Conservation (phyloP, 2,888 invertebrate species). For the Hyalella azteca region DNA sequence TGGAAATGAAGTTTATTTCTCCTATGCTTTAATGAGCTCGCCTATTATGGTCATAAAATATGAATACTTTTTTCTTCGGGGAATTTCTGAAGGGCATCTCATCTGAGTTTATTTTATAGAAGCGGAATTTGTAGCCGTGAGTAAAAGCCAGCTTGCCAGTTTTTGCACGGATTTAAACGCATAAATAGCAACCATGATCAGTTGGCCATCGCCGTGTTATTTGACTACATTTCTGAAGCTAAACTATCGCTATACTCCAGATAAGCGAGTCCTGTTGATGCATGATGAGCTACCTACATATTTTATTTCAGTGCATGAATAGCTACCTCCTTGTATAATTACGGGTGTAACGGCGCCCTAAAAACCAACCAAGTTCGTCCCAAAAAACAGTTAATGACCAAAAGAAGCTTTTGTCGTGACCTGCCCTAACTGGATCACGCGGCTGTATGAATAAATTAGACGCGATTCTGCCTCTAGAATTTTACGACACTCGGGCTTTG, state of each 20-base stretch:
- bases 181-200: slow-evolving; percentile 3
- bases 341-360: slow-evolving; percentile 30
- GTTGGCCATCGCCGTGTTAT: slow-evolving; percentile 20
- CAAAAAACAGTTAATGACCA: slow-evolving; percentile 35
- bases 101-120: background rate
- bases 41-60: slow-evolving; percentile 4
- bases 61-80: slow-evolving; percentile 1
- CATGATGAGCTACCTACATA: slow-evolving; percentile 35
- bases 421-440: slow-evolving; percentile 28
- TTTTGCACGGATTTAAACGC: slow-evolving; percentile 18
- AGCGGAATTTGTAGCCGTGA: background rate
- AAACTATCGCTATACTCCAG: slow-evolving; percentile 23
- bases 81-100: background rate
- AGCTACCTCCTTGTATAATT: slow-evolving; percentile 36
- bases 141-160: background rate
- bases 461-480: slow-evolving; percentile 10
- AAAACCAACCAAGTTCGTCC: slow-evolving; percentile 23
- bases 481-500: slow-evolving; percentile 7
- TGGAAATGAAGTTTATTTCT: slow-evolving; percentile 7
- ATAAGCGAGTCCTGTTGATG: slow-evolving; percentile 25
- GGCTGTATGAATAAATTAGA: slow-evolving; percentile 25
- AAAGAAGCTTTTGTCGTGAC: slow-evolving; percentile 17
- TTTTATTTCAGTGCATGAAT: slow-evolving; percentile 34
- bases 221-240: slow-evolving; percentile 36
- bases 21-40: background rate